Evolutionary conservation across 2,888 invertebrate genomes (phyloP).

Genomic region (Melangyna quadrimaculata): DNA sequence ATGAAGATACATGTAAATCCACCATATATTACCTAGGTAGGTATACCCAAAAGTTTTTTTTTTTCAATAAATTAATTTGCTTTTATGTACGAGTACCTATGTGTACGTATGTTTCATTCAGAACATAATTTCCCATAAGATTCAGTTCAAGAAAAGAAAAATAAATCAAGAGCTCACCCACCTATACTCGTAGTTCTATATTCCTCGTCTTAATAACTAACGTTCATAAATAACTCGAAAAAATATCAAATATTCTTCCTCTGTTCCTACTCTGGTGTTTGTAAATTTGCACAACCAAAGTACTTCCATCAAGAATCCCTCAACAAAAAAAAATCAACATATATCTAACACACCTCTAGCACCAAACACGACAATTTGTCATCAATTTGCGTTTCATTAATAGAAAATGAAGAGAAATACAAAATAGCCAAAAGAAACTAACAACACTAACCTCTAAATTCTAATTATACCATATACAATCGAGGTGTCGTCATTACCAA

Average conservation of each 20-base stretch:
- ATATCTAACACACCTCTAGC: neutral
- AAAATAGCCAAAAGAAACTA: neutral
- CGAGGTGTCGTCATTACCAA: constrained; percentile 61
- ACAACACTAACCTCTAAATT: constrained; percentile 37
- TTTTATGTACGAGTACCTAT: too few species aligned
- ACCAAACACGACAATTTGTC: neutral
- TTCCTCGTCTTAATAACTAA: neutral
- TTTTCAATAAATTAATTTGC: too few species aligned
- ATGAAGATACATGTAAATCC: too few species aligned
- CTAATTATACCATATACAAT: constrained; percentile 58
- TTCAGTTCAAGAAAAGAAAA: neutral
- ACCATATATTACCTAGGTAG: too few species aligned
- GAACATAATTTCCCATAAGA: neutral
- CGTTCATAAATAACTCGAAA: constrained; percentile 1
- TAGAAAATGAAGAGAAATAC: neutral
- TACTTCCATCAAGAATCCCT: neutral
- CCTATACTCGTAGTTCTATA: neutral
- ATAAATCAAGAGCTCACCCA: neutral
- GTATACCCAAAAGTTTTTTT: too few species aligned
- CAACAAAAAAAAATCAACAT: neutral
- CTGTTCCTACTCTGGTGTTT: neutral
- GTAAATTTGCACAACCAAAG: neutral
- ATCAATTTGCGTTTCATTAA: neutral
- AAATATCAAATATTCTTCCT: neutral
- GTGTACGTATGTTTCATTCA: too few species aligned